Percentiles rank a stretch among this genome's conserved stretches.
These are phyloP conservation scores for Ganaspis sp. DNA, from an alignment of 1,140 invertebrate genomes.

Conservation along the genomic window DNA sequence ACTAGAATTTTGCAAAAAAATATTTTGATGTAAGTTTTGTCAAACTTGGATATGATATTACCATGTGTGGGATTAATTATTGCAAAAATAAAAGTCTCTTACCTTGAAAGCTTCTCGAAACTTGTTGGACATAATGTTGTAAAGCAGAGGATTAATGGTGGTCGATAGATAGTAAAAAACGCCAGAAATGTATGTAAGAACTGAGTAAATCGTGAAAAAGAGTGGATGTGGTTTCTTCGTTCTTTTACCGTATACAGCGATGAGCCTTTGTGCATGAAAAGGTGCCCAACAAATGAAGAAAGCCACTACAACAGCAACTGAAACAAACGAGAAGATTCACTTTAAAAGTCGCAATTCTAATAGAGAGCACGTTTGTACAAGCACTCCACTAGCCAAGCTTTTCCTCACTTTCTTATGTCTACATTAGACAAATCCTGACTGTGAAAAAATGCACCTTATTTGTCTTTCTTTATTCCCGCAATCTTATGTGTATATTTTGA, in stretches of 20 bases:
- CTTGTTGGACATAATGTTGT: slow-evolving; percentile 92
- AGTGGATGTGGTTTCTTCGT: slow-evolving; percentile 45
- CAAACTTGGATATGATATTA: neutral
- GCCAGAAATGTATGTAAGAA: slow-evolving; percentile 83
- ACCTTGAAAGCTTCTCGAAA: slow-evolving; percentile 91
- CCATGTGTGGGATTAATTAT: neutral
- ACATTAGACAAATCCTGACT: neutral
- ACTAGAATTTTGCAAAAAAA: too few relatives aligned
- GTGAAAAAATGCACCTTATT: neutral
- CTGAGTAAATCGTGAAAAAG: slow-evolving; percentile 78
- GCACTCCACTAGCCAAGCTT: neutral
- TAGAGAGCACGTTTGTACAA: neutral
- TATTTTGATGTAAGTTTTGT: neutral
- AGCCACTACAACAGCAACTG: slow-evolving; percentile 95
- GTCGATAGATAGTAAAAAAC: slow-evolving; percentile 85
- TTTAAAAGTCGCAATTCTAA: neutral
- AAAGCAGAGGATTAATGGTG: slow-evolving; percentile 89
- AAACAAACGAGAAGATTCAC: slow-evolving; percentile 53
- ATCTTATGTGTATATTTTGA: too few relatives aligned
- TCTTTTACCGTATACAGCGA: slow-evolving; percentile 82
- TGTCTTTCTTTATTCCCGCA: too few relatives aligned
- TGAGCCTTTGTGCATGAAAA: slow-evolving; percentile 91
- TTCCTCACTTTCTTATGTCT: neutral
- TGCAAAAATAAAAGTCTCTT: slow-evolving; percentile 50
- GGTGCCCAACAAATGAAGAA: slow-evolving; percentile 98